These are phyloP conservation scores for Vanessa cardui DNA, from an alignment of 2,888 invertebrate genomes.

Conservation along the genomic window DNA sequence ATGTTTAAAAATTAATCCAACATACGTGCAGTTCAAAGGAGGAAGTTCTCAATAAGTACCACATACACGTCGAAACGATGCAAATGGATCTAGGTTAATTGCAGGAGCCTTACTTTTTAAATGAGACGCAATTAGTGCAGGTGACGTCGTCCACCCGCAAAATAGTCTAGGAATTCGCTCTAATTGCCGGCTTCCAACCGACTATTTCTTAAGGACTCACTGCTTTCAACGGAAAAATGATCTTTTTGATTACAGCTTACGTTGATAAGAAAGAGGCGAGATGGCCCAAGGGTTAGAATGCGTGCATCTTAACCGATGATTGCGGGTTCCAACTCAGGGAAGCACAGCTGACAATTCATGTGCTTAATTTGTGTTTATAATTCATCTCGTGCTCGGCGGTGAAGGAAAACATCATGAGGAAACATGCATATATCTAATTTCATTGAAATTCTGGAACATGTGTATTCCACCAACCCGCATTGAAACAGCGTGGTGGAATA, in stretches of 20 bases:
- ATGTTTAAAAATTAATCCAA: constrained; percentile 32
- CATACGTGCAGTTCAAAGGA: constrained; percentile 32
- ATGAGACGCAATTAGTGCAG: constrained; percentile 48
- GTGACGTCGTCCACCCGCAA: constrained; percentile 43
- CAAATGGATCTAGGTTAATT: constrained; percentile 47
- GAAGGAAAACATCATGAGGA: too few species aligned
- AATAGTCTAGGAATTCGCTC: constrained; percentile 42
- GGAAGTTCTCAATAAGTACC: constrained; percentile 37
- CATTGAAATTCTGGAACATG: too few species aligned
- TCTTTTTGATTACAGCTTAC: background rate
- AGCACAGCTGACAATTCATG: too few species aligned
- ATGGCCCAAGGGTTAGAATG: too few species aligned
- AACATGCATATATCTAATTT: too few species aligned
- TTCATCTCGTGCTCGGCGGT: too few species aligned
- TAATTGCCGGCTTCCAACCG: constrained; percentile 41
- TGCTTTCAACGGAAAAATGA: constrained; percentile 12
- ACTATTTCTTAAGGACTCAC: constrained; percentile 22
- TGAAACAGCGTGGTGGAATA: too few species aligned
- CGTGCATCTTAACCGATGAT: too few species aligned
- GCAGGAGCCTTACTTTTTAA: constrained; percentile 44
- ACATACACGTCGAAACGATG: constrained; percentile 35
- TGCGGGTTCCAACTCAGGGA: too few species aligned
- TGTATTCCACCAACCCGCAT: too few species aligned
- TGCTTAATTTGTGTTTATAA: too few species aligned
- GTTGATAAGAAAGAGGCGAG: too few species aligned